Conservation (phyloP, 2,797 vertebrate species). For the Sebastes aleutianus region DNA sequence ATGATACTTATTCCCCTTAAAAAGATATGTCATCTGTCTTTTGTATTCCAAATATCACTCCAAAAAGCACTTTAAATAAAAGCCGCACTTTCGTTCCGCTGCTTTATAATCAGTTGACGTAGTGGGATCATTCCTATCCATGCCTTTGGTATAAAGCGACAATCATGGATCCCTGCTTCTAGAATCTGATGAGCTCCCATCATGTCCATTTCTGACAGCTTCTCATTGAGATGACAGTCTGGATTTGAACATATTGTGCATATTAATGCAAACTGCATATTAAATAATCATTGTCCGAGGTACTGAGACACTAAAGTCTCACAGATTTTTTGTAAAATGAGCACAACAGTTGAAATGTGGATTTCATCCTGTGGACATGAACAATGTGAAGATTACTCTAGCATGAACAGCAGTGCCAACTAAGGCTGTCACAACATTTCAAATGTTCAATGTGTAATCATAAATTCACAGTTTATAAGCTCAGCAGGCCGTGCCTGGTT, state of each 20-base stretch:
- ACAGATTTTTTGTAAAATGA: slow-evolving; percentile 13
- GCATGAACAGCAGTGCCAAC: neutral
- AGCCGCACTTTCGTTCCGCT: slow-evolving; percentile 75
- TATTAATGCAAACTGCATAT: neutral
- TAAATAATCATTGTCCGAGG: neutral
- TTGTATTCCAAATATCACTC: slow-evolving; percentile 53
- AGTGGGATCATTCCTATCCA: slow-evolving; percentile 39
- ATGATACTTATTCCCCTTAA: slow-evolving; percentile 10
- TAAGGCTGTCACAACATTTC: neutral
- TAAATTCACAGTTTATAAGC: neutral
- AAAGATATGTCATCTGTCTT: neutral
- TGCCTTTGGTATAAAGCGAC: slow-evolving; percentile 68
- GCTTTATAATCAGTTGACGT: slow-evolving; percentile 50
- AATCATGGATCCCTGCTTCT: slow-evolving; percentile 63
- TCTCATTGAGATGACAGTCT: neutral
- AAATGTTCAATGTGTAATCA: neutral
- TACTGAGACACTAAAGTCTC: neutral
- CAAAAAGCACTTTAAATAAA: slow-evolving; percentile 80
- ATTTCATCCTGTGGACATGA: neutral
- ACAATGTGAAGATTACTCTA: neutral
- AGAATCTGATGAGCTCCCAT: slow-evolving; percentile 14
- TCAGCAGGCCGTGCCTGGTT: neutral
- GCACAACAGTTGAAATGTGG: neutral
- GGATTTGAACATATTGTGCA: neutral
- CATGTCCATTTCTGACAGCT: neutral